Evolutionary conservation across 2,888 invertebrate genomes (phyloP).

Genomic region (Chrysodeixis includens): DNA sequence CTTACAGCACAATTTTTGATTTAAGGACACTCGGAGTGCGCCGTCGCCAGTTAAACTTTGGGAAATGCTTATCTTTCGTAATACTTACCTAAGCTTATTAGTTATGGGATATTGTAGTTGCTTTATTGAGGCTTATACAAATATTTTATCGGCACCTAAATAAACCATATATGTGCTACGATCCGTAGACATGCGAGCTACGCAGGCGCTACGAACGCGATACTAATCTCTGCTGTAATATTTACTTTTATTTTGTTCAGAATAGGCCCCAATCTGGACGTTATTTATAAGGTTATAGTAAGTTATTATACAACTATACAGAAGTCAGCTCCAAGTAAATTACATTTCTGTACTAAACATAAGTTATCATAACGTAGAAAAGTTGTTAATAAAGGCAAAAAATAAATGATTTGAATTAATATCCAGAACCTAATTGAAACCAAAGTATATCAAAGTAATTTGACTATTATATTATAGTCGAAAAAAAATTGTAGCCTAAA

Average conservation of each 20-base stretch:
- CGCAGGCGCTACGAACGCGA: slow-evolving; percentile 11
- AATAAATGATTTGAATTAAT: background rate
- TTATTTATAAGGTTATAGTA: background rate
- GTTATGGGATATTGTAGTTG: slow-evolving; percentile 5
- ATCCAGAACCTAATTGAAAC: no score
- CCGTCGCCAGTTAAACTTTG: no score
- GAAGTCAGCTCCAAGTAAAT: background rate
- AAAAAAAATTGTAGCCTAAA: background rate
- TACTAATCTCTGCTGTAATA: slow-evolving; percentile 20
- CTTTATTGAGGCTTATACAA: background rate
- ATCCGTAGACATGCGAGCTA: slow-evolving; percentile 37
- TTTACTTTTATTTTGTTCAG: slow-evolving; percentile 7
- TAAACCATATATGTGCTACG: slow-evolving; percentile 31
- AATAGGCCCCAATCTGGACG: background rate
- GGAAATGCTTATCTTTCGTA: background rate
- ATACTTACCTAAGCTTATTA: background rate
- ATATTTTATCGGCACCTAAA: background rate
- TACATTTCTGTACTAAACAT: background rate
- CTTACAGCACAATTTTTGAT: no score
- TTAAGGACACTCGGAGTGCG: no score
- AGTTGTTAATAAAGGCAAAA: background rate
- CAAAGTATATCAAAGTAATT: no score
- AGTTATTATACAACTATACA: slow-evolving; percentile 10
- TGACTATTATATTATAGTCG: background rate
- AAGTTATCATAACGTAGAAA: background rate